Evolutionary conservation across 2,113 vertebrate species (phyloP), one percentile per base, ranked within the genome.

Genomic region (Geococcyx californianus): DNA sequence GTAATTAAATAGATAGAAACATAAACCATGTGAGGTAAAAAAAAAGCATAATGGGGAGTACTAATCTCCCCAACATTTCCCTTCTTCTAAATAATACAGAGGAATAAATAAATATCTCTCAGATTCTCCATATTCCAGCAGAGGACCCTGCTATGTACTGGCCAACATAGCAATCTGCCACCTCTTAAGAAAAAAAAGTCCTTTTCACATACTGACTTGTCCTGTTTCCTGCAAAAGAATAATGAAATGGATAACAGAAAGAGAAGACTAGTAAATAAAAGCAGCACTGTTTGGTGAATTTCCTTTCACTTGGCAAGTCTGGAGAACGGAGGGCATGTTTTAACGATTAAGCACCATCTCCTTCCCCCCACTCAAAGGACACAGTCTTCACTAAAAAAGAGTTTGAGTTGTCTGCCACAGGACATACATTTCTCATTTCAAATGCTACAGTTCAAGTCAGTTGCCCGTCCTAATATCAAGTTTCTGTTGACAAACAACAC

Each of bases 401-500:
- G 15, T 66, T 81, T 29, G 5, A 34, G 59, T 77, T 87, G 11
- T 20, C 33, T 88, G 69, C 34, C 38, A 52, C 16, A 72, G 40
- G 18, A 73, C 28, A 44, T 40, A 31, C 10, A 51, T 94, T 87
- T 77, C 29, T 34, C 47, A 75, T 40, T 52, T 70, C 34, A 70
- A 68, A 92, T 51, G 45, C 34, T 70, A 44, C 9, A 67, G 42
- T 81, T 85, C 78, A 84, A 74, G 52, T 20, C 86, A 80, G 75
- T 74, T 85, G 31, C 64, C 93, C 60, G 76, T 64, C 95, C 75
- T 83, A 86, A 69, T 42, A 87, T 42, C 63, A 91, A 84, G 42
- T 73, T 93, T 91, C 84, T 95, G 94, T 78, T 94, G 83, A 94
- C 52, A 93, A 72, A 95, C 51, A 93, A 49, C 40, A 81, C 55